Conservation (phyloP, 1,140 invertebrate species). For the Aphaenogaster floridana region DNA sequence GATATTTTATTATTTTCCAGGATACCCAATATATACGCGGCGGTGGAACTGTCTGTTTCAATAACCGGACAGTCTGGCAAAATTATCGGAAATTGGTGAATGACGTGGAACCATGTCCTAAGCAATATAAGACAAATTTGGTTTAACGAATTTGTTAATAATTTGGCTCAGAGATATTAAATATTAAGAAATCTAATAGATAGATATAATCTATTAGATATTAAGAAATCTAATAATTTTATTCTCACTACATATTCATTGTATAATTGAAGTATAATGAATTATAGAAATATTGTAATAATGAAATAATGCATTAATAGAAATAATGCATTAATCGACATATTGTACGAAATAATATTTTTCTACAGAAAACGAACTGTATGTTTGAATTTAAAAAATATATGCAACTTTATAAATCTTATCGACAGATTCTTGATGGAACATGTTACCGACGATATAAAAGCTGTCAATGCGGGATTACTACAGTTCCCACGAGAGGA, state of each 20-base stretch:
- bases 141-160: neutral
- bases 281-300: neutral
- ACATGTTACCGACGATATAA: constrained; percentile 17
- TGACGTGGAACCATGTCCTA: constrained; percentile 85
- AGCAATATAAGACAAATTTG: neutral
- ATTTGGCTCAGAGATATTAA: neutral
- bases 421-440: neutral
- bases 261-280: neutral
- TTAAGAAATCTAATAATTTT: constrained; percentile 10
- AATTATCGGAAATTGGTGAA: constrained; percentile 86
- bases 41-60: constrained; percentile 93
- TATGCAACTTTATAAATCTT: constrained; percentile 12
- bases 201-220: neutral
- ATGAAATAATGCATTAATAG: neutral
- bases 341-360: constrained; percentile 20
- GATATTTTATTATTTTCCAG: constrained; percentile 84
- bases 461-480: neutral
- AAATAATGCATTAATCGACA: neutral
- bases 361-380: neutral
- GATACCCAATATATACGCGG: constrained; percentile 91
- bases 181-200: neutral
- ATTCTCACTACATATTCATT: neutral
- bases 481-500: constrained; percentile 15
- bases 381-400: neutral
- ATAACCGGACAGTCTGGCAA: constrained; percentile 87